Evolutionary conservation across 2,113 vertebrate species (phyloP).

Genomic region (Noctilio leporinus): DNA sequence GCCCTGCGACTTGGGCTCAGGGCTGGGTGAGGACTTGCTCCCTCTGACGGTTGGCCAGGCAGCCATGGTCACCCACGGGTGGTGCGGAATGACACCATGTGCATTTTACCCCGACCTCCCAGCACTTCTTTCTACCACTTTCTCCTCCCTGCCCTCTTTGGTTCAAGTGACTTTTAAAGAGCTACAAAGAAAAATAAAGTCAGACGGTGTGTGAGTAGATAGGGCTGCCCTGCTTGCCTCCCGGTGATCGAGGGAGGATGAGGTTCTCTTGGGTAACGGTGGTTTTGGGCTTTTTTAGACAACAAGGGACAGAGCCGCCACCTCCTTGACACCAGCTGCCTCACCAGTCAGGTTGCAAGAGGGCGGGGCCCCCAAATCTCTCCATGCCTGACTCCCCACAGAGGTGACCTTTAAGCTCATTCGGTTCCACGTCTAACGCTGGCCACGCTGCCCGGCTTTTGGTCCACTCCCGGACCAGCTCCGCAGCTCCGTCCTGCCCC

Average conservation of each 20-base stretch:
- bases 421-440: neutral
- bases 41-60: accelerated
- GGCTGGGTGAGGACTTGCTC: neutral
- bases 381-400: neutral
- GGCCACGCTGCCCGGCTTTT: accelerated
- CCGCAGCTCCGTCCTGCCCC: accelerated
- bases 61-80: accelerated
- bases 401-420: neutral
- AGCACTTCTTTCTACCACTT: neutral
- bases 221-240: accelerated
- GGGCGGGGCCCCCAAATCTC: accelerated
- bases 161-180: neutral
- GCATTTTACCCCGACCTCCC: neutral
- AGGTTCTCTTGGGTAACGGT: neutral
- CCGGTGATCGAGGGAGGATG: neutral
- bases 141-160: too few relatives aligned
- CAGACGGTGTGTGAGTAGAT: accelerated
- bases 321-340: neutral
- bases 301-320: neutral
- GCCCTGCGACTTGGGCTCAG: accelerated
- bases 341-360: neutral
- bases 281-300: neutral
- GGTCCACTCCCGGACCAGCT: too few relatives aligned
- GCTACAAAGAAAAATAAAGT: neutral
- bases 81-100: accelerated